Base-by-base conservation (phyloP, 2,888 invertebrate genomes). In the Nycteola revayana region DNA sequence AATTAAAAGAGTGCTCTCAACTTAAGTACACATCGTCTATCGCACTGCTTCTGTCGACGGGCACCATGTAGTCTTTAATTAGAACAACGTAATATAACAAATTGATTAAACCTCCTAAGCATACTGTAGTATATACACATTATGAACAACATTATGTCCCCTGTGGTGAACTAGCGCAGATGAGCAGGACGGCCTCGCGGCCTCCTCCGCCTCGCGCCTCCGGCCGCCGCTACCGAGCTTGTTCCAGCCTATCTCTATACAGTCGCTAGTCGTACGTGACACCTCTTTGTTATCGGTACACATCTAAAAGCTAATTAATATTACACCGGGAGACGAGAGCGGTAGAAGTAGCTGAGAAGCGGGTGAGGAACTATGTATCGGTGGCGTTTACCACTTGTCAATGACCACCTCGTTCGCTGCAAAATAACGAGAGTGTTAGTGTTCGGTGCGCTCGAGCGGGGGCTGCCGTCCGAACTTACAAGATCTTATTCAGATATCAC, bases 361-460 rank as follows among this genome's bases (percentile, higher is more conserved):
- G 77, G 82, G 63, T 75, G 85, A 84, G 84, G 85, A 81, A 82
- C 83, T 83, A 81, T 74, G 81, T 70, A 66, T 67, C 73, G 75
- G 82, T 86, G 85, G 84, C 72, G 80, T 77, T 88, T 90, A 90
- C 93, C 92, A 93, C 90, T 91, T 93, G 90, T 92, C 91, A 89
- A 91, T 75, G 88, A 93, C 93, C 86, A 82, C 87, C 77, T 93
- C 93, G 89, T 92, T 91, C 91, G 90, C 93, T 93, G 92, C 76
- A 92, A 92, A 89, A 89, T 74, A 88, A 86, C 75, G 79, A 60
- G 70, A 80, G 72, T 59, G 81, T 85, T 87, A 85, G 78, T 76
- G 73, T 66, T 42, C 64, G 58, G 65, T 58, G 60, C 74, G 75
- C 57, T 64, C 75, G 75, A 65, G 67, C 78, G 77, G 67, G 60